A percentile compares a stretch with the other conserved stretches of the same genome.
Conservation (phyloP, 30 jellyfish, hydroid and myxozoan genomes). For the Aurelia sp. region DNA sequence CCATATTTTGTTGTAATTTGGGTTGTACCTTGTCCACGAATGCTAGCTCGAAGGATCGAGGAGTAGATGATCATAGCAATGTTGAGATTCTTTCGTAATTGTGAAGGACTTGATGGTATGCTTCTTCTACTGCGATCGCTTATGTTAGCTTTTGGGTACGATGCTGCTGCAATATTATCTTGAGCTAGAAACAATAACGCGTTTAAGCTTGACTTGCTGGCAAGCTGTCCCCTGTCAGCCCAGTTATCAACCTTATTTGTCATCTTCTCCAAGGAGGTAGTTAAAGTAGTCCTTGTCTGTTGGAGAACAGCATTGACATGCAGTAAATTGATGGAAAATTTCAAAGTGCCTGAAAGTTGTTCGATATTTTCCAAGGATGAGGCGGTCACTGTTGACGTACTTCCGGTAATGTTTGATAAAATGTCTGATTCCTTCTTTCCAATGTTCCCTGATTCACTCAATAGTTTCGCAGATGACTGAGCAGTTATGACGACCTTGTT, state of each 20-base stretch:
- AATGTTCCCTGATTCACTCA: constrained; percentile 23
- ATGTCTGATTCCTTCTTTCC: constrained; percentile 32
- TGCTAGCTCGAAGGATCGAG: constrained; percentile 50
- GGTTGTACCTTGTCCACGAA: constrained; percentile 56
- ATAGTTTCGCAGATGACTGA: constrained; percentile 40
- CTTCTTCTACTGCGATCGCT: constrained; percentile 24
- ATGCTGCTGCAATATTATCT: constrained; percentile 50
- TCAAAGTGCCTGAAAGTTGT: constrained; percentile 59
- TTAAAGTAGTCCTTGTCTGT: constrained; percentile 23
- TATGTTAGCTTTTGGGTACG: not conserved
- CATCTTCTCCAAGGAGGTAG: constrained; percentile 38
- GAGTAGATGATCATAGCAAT: constrained; percentile 44
- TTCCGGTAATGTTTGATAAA: constrained; percentile 37
- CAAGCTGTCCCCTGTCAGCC: constrained; percentile 50
- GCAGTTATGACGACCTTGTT: constrained; percentile 52
- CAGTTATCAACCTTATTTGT: constrained; percentile 26
- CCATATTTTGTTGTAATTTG: constrained; percentile 37
- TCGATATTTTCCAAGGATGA: constrained; percentile 71
- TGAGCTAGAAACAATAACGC: constrained; percentile 47
- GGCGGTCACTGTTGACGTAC: constrained; percentile 59
- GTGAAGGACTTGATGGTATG: not conserved
- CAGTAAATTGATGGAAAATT: constrained; percentile 25
- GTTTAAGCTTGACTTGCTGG: constrained; percentile 20
- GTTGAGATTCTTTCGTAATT: constrained; percentile 20
- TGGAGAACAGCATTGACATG: constrained; percentile 17